phyloP scores from a whole-genome alignment of 2,113 vertebrate species.

The Diglossa brunneiventris region DNA sequence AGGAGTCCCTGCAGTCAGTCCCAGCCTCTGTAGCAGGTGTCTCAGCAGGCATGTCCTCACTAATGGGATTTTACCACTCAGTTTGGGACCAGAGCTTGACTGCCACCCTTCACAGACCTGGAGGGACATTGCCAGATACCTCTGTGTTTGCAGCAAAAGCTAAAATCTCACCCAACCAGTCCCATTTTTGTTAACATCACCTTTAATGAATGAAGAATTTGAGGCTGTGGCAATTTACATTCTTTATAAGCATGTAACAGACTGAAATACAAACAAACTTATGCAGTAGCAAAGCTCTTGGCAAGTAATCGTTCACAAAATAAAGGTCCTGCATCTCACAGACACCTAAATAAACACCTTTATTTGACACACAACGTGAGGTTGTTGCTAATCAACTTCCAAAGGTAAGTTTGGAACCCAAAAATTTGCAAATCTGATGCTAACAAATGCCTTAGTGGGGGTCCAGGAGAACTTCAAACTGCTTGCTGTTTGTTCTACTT shows the following conservation, averaged over 20 bases:
- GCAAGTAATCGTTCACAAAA: background rate
- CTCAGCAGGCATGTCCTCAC: too few relatives aligned
- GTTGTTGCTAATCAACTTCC: background rate
- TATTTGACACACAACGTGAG: background rate
- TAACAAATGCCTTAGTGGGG: background rate
- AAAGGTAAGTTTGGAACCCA: background rate
- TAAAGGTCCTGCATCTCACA: background rate
- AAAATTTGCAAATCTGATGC: background rate
- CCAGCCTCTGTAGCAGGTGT: background rate
- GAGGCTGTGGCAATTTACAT: background rate
- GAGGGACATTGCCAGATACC: background rate
- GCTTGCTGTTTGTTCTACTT: background rate
- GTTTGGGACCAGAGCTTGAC: background rate
- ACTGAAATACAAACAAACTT: background rate
- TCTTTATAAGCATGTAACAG: background rate
- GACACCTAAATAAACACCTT: background rate
- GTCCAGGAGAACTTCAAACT: background rate
- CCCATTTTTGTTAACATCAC: background rate
- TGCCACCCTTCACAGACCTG: background rate
- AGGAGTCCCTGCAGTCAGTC: background rate
- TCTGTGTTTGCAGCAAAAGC: background rate
- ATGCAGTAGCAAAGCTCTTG: background rate
- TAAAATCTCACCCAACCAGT: background rate
- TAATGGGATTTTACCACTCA: background rate
- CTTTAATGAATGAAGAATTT: background rate